Base-by-base conservation (phyloP, 2,888 invertebrate species). In the Lysandra coridon region DNA sequence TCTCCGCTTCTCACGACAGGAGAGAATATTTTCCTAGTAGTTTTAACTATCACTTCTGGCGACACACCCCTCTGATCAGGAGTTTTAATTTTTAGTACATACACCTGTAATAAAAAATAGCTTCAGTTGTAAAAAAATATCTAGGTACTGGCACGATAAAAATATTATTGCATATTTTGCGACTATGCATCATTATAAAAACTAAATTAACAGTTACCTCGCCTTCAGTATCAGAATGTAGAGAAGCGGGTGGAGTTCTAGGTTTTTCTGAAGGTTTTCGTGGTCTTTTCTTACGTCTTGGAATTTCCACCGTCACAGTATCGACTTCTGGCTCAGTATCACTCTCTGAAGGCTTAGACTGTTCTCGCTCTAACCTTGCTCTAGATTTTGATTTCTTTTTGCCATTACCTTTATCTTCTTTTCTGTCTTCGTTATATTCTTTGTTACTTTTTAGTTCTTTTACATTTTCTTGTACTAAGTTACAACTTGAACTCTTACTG, bases 21-120 rank as follows among this genome's bases (percentile, higher is more conserved):
- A 0, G 97, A 97, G 82, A 97, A 97, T 83, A 97, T 96, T 91
- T 97, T 97, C 79, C 97, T 95, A 73, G 97, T 97, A 0, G 97
- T 98, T 89, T 97, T 97, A 0, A 97, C 97, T 82, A 97, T 97
- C 0, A 97, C 95, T 86, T 97, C 97, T 74, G 95, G 95, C 0
- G 92, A 92, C n/a, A 89, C 87, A 49, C 92, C 89, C 4, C 90
- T 86, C 23, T 85, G 88, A 75, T 92, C 93, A 73, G 93, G 89
- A 75, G 95, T 89, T 86, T 92, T 92, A 10, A 95, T 83, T 85
- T 94, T 94, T 0, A 94, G 84, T 10, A 94, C 92, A 79, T 90
- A 94, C 0, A 94, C 89, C 94, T 94, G 82, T 4, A 88, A 80
- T 3, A 12, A 78, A 69, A 76, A 78, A 76, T 40, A 23, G n/a